These are phyloP conservation scores for Megaustenia siamemsis DNA, from an alignment of 2,888 invertebrate genomes.

Conservation along the genomic window DNA sequence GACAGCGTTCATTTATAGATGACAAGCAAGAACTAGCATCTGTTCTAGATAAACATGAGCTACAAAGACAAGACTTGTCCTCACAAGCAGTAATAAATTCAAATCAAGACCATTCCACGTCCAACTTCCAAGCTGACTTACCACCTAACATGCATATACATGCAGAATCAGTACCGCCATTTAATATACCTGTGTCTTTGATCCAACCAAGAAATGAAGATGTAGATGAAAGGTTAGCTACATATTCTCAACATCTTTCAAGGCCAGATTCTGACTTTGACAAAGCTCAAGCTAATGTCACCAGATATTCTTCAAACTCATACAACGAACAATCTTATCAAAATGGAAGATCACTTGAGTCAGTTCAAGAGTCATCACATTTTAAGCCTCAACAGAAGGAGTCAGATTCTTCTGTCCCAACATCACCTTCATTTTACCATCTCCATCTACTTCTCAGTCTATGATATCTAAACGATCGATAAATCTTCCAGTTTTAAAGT, in stretches of 20 bases:
- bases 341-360: neutral
- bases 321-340: neutral
- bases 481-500: neutral
- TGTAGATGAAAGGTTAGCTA: neutral
- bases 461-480: neutral
- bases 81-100: too few species aligned
- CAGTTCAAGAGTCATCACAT: neutral
- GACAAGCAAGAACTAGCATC: constrained; percentile 64
- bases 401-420: neutral
- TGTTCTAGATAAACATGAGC: constrained; percentile 11
- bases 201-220: neutral
- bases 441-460: neutral
- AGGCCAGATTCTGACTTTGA: neutral
- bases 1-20: constrained; percentile 71
- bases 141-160: neutral
- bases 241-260: neutral
- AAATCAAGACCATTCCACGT: neutral
- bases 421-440: neutral
- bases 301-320: neutral
- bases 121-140: neutral
- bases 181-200: too few species aligned
- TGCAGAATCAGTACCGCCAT: neutral
- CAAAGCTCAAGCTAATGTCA: neutral
- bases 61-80: neutral
- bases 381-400: neutral